Evolutionary conservation across 1,140 invertebrate species (phyloP).

Genomic region (Drosophila nannoptera): DNA sequence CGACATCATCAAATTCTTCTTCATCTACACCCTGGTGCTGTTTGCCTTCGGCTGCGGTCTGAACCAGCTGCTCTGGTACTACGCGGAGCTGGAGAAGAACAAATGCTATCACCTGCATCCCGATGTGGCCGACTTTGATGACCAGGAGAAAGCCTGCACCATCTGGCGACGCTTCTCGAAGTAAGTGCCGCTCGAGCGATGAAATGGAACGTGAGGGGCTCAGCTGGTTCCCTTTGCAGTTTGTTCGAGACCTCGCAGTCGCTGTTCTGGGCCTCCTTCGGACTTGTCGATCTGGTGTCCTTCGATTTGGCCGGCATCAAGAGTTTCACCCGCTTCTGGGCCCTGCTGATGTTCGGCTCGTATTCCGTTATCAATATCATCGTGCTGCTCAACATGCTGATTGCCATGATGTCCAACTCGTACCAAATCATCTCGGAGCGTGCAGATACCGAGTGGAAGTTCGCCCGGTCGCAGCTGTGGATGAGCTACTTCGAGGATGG

Average conservation of each 20-base stretch:
- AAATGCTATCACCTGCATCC: slow-evolving; percentile 88
- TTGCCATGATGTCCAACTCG: slow-evolving; percentile 98
- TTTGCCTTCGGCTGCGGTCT: slow-evolving; percentile 95
- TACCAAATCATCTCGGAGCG: slow-evolving; percentile 95
- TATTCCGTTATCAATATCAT: slow-evolving; percentile 96
- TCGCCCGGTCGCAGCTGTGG: slow-evolving; percentile 93
- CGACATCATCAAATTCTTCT: slow-evolving; percentile 96
- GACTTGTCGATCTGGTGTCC: slow-evolving; percentile 91
- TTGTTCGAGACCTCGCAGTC: slow-evolving; percentile 96
- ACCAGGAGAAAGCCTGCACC: slow-evolving; percentile 88
- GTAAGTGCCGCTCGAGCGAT: slow-evolving; percentile 79
- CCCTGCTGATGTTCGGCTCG: slow-evolving; percentile 91
- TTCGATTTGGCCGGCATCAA: slow-evolving; percentile 93
- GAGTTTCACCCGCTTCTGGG: slow-evolving; percentile 93
- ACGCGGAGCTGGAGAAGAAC: slow-evolving; percentile 91
- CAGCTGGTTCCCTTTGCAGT: slow-evolving; percentile 81
- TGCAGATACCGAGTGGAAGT: slow-evolving; percentile 95
- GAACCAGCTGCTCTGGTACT: slow-evolving; percentile 97
- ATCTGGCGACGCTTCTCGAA: slow-evolving; percentile 93
- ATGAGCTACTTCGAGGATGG: slow-evolving; percentile 95
- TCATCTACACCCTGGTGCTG: slow-evolving; percentile 93
- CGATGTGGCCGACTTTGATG: slow-evolving; percentile 87
- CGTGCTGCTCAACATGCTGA: slow-evolving; percentile 95
- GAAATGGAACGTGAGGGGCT: background rate
- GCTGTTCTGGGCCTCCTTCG: slow-evolving; percentile 96